These are phyloP conservation scores for Hypanus sabinus DNA, from an alignment of 2,113 vertebrate genomes.

Conservation along the genomic window DNA sequence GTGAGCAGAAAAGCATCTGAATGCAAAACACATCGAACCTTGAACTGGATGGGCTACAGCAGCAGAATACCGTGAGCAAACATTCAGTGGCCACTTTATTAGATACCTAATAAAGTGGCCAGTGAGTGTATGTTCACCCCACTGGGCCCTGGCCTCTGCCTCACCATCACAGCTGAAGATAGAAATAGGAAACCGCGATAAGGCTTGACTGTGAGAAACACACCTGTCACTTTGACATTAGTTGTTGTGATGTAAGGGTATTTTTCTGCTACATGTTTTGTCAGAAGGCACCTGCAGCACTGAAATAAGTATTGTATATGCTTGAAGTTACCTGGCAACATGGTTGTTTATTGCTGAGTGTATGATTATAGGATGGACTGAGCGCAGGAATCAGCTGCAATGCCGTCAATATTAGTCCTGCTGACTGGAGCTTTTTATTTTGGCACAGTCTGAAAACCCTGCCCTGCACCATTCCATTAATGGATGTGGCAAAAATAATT, in stretches of 20 bases:
- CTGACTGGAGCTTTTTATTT: neutral
- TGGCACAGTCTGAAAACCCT: neutral
- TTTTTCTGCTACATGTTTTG: constrained; percentile 30
- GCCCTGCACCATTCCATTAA: neutral
- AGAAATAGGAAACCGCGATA: neutral
- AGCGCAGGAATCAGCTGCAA: neutral
- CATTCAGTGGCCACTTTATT: no score
- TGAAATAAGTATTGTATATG: neutral
- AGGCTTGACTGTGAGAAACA: neutral
- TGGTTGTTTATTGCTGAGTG: neutral
- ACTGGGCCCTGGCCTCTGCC: neutral
- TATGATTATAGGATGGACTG: neutral
- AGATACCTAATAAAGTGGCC: no score
- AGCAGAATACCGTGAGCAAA: no score
- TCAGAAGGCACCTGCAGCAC: neutral
- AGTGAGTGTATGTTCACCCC: no score
- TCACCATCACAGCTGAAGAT: neutral
- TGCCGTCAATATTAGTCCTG: constrained; percentile 10
- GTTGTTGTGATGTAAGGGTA: constrained; percentile 22
- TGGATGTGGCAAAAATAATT: neutral
- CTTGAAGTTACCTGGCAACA: constrained; percentile 20
- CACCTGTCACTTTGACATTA: neutral
- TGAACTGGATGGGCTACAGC: no score
- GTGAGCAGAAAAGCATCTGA: no score
- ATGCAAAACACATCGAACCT: no score